Evolutionary conservation across 1,140 invertebrate genomes (phyloP), one percentile per base, ranked within the genome.

Genomic region (Zaprionus nigranus): DNA sequence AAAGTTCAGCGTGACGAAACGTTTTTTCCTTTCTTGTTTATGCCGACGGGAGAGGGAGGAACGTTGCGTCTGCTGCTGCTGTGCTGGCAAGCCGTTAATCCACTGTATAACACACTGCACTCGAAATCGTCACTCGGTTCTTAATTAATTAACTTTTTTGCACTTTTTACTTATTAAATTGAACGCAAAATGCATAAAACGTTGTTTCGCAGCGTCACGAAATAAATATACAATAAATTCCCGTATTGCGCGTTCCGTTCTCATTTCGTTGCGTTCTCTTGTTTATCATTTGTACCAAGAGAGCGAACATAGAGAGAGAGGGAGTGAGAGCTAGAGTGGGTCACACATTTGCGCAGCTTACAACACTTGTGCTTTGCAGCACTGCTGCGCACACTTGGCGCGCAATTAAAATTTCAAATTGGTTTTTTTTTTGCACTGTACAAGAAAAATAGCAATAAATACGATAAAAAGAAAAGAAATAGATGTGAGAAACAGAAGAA

Each of bases 1-100:
- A 80, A 79, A 77, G 75, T 79, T 81, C 81, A 74, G 69, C 79
- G 83, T 87, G 83, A 87, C 83, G 64, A 88, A 84, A 81, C 78
- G 78, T 69, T 87, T 88, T 82, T 73, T 60, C 60, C 66, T 38
- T 56, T 73, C 46, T 46, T 56, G 38, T 60, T 43, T 57, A 36
- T 71, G 38, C 30, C 54, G 2, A 4, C 15, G 17, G 22, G 34
- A 36, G 26, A 36, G 34, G 36, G 53, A 61, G 5, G 15, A n/a
- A 58, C 46, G 67, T 17, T 46, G 40, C 40, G 40, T 46, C 40
- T 46, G 61, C 57, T 66, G 60, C 40, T 46, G 61, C 57, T 66
- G 60, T 54, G 69, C 79, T 82, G 82, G 57, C 63, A 71, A 70
- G 26, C 28, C 12, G 24, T 53, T 54, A 43, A 56, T 62, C 20